Evolutionary conservation across 2,113 vertebrate genomes (phyloP).

Genomic region (Dipodomys stephensi): DNA sequence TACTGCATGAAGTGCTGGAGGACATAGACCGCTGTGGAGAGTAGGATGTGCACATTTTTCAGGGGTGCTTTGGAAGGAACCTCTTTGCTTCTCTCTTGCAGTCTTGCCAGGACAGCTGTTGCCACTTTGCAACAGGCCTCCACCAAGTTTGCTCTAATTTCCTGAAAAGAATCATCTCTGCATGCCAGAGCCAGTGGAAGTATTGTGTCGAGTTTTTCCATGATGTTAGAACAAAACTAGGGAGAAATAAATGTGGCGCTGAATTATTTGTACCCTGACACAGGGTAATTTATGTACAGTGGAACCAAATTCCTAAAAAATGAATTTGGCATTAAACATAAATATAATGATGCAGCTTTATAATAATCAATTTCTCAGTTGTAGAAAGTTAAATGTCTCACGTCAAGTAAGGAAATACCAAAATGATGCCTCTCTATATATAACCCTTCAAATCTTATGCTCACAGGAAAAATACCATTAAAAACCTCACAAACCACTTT

Average conservation of each 20-base stretch:
- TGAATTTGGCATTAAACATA: slow-evolving; percentile 76
- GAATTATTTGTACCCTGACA: slow-evolving; percentile 83
- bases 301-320: slow-evolving; percentile 78
- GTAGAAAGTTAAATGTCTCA: slow-evolving; percentile 66
- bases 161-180: slow-evolving; percentile 91
- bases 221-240: slow-evolving; percentile 95
- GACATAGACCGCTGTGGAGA: slow-evolving; percentile 90
- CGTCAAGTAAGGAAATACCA: slow-evolving; percentile 67
- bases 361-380: slow-evolving; percentile 74
- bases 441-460: slow-evolving; percentile 45
- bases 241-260: slow-evolving; percentile 80
- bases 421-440: slow-evolving; percentile 55
- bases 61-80: slow-evolving; percentile 90
- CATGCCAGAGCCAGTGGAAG: slow-evolving; percentile 94
- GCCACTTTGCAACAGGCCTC: slow-evolving; percentile 92
- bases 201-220: slow-evolving; percentile 92
- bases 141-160: slow-evolving; percentile 92
- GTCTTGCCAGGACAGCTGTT: slow-evolving; percentile 89
- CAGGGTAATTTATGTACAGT: slow-evolving; percentile 74
- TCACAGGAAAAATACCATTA: slow-evolving; percentile 50
- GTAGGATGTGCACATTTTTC: slow-evolving; percentile 87
- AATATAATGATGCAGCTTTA: slow-evolving; percentile 73
- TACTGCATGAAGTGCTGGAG: slow-evolving; percentile 90
- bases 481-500: slow-evolving; percentile 49
- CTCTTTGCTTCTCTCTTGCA: slow-evolving; percentile 91